Conservation (phyloP, 2,797 vertebrate species). For the Carapus acus region DNA sequence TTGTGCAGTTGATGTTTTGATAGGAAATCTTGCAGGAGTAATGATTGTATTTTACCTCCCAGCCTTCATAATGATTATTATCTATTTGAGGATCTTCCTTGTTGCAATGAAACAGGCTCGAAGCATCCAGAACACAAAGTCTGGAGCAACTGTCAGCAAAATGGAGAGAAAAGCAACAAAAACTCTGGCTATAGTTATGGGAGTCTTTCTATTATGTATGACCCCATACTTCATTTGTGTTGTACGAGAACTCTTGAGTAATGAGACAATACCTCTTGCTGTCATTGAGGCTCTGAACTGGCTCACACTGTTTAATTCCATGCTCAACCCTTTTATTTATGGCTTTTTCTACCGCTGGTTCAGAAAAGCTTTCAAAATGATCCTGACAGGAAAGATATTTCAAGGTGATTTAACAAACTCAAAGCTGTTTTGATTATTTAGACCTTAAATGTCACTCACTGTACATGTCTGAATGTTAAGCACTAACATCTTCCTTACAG, state of each 20-base stretch:
- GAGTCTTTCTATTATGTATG: no score
- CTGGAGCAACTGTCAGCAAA: constrained; percentile 38
- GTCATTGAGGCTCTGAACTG: constrained; percentile 32
- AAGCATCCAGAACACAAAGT: constrained; percentile 61
- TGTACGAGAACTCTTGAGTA: constrained; percentile 1
- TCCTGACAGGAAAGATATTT: no score
- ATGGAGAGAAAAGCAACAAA: constrained; percentile 77
- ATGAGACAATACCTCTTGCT: neutral
- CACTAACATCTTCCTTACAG: no score
- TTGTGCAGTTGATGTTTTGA: constrained; percentile 10
- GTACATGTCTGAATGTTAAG: no score
- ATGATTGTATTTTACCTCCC: constrained; percentile 71
- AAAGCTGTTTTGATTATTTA: neutral
- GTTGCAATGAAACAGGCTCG: constrained; percentile 73
- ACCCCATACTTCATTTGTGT: neutral
- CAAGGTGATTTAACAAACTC: constrained; percentile 1
- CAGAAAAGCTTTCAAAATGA: constrained; percentile 11
- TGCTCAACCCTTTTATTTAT: constrained; percentile 52
- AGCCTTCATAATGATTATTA: constrained; percentile 71
- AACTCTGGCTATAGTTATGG: constrained; percentile 62
- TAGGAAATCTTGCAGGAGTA: constrained; percentile 38
- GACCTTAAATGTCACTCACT: no score
- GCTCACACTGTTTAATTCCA: constrained; percentile 29
- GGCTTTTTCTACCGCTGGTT: constrained; percentile 37
- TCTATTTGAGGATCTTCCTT: constrained; percentile 79